phyloP scores from a whole-genome alignment of 2,797 vertebrate genomes.

The Dipus sagitta region DNA sequence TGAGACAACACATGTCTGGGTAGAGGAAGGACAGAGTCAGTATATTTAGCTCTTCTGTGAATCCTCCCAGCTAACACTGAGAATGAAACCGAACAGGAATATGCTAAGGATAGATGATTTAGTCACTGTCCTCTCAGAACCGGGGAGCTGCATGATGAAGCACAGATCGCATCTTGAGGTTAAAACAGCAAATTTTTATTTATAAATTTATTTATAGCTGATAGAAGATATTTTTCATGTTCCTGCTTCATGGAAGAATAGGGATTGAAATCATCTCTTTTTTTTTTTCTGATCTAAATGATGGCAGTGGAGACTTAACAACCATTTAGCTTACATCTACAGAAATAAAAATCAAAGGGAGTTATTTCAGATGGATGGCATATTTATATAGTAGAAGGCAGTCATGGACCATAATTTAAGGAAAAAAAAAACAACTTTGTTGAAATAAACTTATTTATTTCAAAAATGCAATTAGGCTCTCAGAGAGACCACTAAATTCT shows the following conservation, averaged over 20 bases:
- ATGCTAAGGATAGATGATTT: constrained; percentile 82
- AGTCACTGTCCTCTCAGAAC: constrained; percentile 81
- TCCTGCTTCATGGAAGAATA: constrained; percentile 27
- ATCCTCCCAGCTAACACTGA: constrained; percentile 68
- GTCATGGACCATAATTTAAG: background rate
- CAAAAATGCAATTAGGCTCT: constrained; percentile 50
- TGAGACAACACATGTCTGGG: constrained; percentile 1
- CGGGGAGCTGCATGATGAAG: constrained; percentile 80
- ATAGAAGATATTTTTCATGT: constrained; percentile 67
- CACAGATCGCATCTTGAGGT: constrained; percentile 69
- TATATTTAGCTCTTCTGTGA: constrained; percentile 77
- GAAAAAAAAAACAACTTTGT: constrained; percentile 52
- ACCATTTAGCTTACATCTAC: background rate
- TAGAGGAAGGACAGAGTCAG: constrained; percentile 54
- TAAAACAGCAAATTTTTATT: constrained; percentile 78
- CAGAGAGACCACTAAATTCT: constrained; percentile 13
- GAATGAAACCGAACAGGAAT: constrained; percentile 76
- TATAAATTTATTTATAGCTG: constrained; percentile 24
- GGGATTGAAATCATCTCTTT: constrained; percentile 45
- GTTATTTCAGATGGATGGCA: constrained; percentile 49
- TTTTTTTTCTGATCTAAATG: constrained; percentile 45
- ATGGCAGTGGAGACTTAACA: constrained; percentile 2
- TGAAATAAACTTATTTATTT: constrained; percentile 67
- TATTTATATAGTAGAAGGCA: constrained; percentile 64
- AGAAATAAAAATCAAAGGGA: constrained; percentile 57